These are phyloP conservation scores for Chlorodrepanis virens DNA, from an alignment of 2,113 vertebrate genomes.

Conservation along the genomic window DNA sequence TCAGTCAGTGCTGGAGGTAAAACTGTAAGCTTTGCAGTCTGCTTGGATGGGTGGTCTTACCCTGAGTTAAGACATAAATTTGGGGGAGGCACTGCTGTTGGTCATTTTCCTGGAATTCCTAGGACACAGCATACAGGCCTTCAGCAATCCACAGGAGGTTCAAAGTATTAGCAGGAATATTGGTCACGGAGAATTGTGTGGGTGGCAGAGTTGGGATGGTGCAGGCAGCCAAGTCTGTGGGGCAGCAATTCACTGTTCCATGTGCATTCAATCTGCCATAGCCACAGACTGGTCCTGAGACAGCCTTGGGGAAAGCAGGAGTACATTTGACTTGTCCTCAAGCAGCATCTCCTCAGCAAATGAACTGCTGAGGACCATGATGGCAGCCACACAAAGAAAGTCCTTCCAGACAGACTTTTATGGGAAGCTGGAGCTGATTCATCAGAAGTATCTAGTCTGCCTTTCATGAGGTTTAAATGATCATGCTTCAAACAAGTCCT, in stretches of 20 bases:
- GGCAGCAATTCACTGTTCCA: background rate
- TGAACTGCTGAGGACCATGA: background rate
- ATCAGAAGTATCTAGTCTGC: background rate
- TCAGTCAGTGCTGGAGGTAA: background rate
- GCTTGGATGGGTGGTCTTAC: background rate
- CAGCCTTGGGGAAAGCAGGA: background rate
- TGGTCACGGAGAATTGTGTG: background rate
- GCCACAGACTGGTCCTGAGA: background rate
- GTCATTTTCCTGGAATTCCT: background rate
- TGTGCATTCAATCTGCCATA: background rate
- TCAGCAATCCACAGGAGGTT: background rate
- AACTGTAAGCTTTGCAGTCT: background rate
- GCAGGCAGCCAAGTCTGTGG: background rate
- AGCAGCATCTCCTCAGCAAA: background rate
- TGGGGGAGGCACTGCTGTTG: background rate
- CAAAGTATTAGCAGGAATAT: background rate
- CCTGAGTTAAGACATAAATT: background rate
- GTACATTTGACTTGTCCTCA: background rate
- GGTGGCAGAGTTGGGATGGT: background rate
- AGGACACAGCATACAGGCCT: background rate
- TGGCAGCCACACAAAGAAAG: slow-evolving; percentile 15
- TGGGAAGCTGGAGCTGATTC: background rate
- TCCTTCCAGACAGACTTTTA: background rate
- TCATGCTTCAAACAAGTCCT: background rate
- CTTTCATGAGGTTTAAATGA: slow-evolving; percentile 34